Evolutionary conservation across 2,888 invertebrate species (phyloP).

Genomic region (Cheiracanthium punctorium): DNA sequence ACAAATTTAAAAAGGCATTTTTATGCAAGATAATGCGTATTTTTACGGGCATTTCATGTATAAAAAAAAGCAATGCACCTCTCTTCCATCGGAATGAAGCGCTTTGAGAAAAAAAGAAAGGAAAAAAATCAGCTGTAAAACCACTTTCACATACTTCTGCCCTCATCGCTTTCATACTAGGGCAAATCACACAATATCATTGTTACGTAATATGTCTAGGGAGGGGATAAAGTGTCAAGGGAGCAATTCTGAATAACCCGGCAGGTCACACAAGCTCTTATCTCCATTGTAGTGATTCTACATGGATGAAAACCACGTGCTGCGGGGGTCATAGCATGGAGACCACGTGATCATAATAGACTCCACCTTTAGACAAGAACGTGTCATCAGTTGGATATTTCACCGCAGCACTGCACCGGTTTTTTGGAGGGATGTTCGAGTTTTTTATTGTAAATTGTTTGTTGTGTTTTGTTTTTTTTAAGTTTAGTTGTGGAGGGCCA

Average conservation of each 20-base stretch:
- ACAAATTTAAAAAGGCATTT: too few relatives aligned
- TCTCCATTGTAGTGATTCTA: constrained; percentile 42
- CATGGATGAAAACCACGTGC: constrained; percentile 47
- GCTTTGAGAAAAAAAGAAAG: too few relatives aligned
- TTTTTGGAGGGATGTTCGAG: constrained; percentile 2
- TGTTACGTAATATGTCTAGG: constrained; percentile 32
- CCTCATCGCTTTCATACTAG: background rate
- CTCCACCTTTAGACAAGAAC: constrained; percentile 52
- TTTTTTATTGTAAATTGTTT: constrained; percentile 11
- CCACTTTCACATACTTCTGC: background rate
- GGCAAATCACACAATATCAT: background rate
- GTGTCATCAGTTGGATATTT: constrained; percentile 46
- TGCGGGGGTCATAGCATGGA: constrained; percentile 39
- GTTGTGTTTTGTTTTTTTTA: background rate
- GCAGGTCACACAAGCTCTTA: constrained; percentile 4
- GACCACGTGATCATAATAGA: constrained; percentile 57
- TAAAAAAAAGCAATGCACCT: background rate
- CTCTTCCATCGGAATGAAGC: background rate
- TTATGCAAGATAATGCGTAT: too few relatives aligned
- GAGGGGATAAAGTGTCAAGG: constrained; percentile 14
- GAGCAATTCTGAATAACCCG: constrained; percentile 19
- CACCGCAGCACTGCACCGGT: constrained; percentile 36
- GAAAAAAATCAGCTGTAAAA: background rate
- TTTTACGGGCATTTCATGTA: too few relatives aligned
- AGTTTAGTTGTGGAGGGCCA: too few relatives aligned